phyloP scores from a whole-genome alignment of 2,797 vertebrate species.

The Eulemur albifrons region DNA sequence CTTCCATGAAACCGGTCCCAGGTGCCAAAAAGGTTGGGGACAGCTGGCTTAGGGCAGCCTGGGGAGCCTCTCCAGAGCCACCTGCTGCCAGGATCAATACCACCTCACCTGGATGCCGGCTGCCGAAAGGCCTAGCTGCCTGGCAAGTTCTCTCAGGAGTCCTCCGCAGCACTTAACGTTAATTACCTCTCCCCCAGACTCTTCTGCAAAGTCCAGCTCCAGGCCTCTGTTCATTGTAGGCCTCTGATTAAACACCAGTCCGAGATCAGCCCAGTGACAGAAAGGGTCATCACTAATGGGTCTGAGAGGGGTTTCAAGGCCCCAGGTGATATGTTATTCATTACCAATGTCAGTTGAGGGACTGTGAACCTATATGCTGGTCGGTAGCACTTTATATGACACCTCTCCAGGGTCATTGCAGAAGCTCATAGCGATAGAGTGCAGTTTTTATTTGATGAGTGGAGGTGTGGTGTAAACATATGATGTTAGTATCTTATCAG shows the following conservation, averaged over 20 bases:
- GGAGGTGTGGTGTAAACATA: neutral
- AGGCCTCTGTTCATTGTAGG: constrained; percentile 52
- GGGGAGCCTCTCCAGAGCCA: constrained; percentile 42
- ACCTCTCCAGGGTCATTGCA: neutral
- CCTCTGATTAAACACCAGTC: constrained; percentile 69
- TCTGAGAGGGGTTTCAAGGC: constrained; percentile 45
- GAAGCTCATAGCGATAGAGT: neutral
- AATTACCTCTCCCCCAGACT: constrained; percentile 53
- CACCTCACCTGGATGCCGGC: constrained; percentile 38
- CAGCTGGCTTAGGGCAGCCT: neutral
- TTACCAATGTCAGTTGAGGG: neutral
- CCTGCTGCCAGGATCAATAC: constrained; percentile 67
- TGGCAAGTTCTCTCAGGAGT: constrained; percentile 67
- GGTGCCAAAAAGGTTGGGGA: too few species aligned
- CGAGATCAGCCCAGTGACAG: constrained; percentile 60
- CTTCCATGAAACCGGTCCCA: too few species aligned
- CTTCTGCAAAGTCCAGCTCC: constrained; percentile 80
- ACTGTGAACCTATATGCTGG: constrained; percentile 35
- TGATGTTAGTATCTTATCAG: neutral
- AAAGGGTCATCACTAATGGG: constrained; percentile 53
- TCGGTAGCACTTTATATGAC: constrained; percentile 31
- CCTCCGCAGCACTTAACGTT: constrained; percentile 82
- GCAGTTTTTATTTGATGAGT: neutral
- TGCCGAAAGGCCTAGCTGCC: constrained; percentile 45
- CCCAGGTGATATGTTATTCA: constrained; percentile 62